Conservation (phyloP, 2,888 invertebrate genomes). For the Metopia argyrocephala region DNA sequence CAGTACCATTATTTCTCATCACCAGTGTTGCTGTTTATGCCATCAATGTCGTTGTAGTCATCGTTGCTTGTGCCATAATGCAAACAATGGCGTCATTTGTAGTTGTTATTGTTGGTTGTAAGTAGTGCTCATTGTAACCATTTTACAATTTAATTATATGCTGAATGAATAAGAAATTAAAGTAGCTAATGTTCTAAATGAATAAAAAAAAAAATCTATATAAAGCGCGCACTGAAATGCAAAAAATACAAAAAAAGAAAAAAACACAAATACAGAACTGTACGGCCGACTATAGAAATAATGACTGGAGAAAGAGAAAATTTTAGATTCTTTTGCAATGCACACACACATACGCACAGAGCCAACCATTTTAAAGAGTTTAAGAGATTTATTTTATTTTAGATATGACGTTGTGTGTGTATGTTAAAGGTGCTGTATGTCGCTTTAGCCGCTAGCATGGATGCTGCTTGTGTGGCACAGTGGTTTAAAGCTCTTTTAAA, state of each 20-base stretch:
- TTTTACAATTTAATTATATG: constrained; percentile 63
- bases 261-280: background rate
- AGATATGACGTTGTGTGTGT: background rate
- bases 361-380: background rate
- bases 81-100: constrained; percentile 4
- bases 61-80: background rate
- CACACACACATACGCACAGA: background rate
- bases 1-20: no score
- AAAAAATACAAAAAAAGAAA: no score
- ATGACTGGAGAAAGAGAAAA: background rate
- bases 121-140: constrained; percentile 28
- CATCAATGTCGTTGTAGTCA: background rate
- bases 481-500: no score
- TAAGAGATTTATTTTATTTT: constrained; percentile 15
- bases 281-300: constrained; percentile 17
- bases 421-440: no score
- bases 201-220: background rate
- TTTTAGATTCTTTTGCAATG: background rate
- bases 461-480: background rate
- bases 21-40: no score
- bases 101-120: constrained; percentile 14
- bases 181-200: constrained; percentile 43
- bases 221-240: background rate
- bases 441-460: no score
- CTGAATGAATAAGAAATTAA: constrained; percentile 61